Percentiles rank a stretch among this genome's conserved stretches.
Conservation (phyloP, 2,797 vertebrate genomes). For the Notoglanidium macrostoma region DNA sequence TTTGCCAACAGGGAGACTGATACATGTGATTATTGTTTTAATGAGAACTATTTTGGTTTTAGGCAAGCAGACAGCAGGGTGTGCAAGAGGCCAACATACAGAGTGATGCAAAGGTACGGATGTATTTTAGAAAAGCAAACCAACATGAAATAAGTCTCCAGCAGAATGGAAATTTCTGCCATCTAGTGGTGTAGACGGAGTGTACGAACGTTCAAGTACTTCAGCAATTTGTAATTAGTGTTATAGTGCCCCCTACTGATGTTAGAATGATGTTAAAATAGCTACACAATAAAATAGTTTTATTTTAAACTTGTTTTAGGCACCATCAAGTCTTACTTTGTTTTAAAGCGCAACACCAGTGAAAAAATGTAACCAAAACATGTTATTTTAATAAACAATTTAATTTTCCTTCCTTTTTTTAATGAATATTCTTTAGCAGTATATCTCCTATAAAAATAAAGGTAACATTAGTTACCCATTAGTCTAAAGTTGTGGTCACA, state of each 20-base stretch:
- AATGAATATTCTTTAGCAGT: neutral
- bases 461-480: neutral
- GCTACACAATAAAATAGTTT: neutral
- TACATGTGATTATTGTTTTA: neutral
- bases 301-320: neutral
- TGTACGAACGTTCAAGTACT: neutral
- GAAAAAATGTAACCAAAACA: neutral
- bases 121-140: neutral
- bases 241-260: neutral
- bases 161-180: neutral
- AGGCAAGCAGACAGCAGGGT: conserved; percentile 86
- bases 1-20: too few species aligned
- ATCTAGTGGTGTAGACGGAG: neutral
- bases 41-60: conserved; percentile 23
- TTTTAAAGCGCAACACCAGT: neutral
- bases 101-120: conserved; percentile 86
- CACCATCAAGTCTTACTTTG: neutral
- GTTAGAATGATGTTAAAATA: too few species aligned
- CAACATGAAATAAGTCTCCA: neutral
- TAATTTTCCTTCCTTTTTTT: neutral
- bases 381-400: neutral
- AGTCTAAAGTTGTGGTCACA: neutral
- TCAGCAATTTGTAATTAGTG: neutral
- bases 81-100: conserved; percentile 81
- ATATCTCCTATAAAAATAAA: neutral